These are phyloP conservation scores for Beroe ovata DNA, from an alignment of 37 sponge, comb jelly and placozoan genomes.

Conservation along the genomic window DNA sequence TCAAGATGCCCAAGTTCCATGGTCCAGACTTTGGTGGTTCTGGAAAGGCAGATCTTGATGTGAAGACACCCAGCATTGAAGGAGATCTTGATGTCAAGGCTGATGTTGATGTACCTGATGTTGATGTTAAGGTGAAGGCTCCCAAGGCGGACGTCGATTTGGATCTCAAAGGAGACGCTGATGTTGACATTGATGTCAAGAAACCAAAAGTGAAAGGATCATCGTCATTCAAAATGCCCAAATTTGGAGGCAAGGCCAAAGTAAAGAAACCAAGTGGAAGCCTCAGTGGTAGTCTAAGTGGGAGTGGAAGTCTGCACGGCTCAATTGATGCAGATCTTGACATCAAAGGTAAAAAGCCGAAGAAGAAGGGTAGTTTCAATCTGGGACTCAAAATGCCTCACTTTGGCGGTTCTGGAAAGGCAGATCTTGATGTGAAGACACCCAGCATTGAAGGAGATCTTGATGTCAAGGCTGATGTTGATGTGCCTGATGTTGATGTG, in stretches of 20 bases:
- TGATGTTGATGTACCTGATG: conserved; percentile 25
- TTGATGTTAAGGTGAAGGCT: conserved; percentile 2
- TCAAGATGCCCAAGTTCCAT: conserved; percentile 21
- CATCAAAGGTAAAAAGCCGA: background rate
- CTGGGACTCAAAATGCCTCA: background rate
- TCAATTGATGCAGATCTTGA: background rate
- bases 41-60: background rate
- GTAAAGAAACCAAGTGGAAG: background rate
- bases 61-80: conserved; percentile 4
- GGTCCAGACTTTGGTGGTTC: conserved; percentile 1
- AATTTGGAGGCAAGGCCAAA: conserved; percentile 35
- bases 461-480: background rate
- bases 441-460: background rate
- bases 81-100: background rate
- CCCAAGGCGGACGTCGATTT: background rate
- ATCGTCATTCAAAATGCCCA: conserved; percentile 16
- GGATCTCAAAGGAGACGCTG: background rate
- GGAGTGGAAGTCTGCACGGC: background rate
- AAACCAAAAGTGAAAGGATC: background rate
- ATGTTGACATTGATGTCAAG: too few relatives aligned
- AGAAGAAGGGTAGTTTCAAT: background rate
- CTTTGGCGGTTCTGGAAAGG: background rate
- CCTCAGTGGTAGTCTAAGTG: conserved; percentile 25
- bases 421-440: conserved; percentile 13
- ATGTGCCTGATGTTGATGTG: conserved; percentile 24